Base-by-base conservation (phyloP, 2,797 vertebrate genomes). In the Sebastes itinus region DNA sequence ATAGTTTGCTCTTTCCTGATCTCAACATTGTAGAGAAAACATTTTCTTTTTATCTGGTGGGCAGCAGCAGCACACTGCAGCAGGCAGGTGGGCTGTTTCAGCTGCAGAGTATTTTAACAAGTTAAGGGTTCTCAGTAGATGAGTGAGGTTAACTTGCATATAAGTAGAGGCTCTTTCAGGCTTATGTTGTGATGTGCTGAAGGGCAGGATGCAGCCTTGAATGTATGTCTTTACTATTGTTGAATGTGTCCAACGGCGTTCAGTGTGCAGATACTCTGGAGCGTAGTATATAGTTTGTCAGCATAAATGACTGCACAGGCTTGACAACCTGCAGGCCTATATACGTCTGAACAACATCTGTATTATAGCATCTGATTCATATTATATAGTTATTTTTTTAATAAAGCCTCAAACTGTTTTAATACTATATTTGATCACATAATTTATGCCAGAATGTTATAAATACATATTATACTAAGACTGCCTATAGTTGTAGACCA, bases 181-280 rank as follows among this genome's bases (percentile, higher is more conserved):
- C 54, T 8, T 1, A 2, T 55, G 8, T n/a, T 67, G 52, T 63
- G 76, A 76, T 62, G 62, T 75, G 73, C 46, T 83, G 83, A 84
- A 74, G 77, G 80, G n/a, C 61, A 38, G 7, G 42, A 63, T 74
- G 82, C 75, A 76, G 78, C 81, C 81, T 87, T 78, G 74, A 70
- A 30, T 49, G 7, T 80, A 54, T 58, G 46, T 80, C 27, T 78
- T 64, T 72, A 55, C 77, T 88, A 63, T 87, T 78, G 74, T 42
- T 81, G 77, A 83, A 67, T 78, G n/a, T 79, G 86, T 84, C 42
- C 78, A 49, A 10, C 35, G 32, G 33, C 5, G 63, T 55, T 70
- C 55, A 71, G 72, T 55, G 79, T 28, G 60, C 54, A 75, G 42
- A 72, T 67, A 18, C 80, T 78, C 46, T 8, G 71, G 28, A 12